Evolutionary conservation across 2,113 vertebrate genomes (phyloP).

Genomic region (Nerophis lumbriciformis): DNA sequence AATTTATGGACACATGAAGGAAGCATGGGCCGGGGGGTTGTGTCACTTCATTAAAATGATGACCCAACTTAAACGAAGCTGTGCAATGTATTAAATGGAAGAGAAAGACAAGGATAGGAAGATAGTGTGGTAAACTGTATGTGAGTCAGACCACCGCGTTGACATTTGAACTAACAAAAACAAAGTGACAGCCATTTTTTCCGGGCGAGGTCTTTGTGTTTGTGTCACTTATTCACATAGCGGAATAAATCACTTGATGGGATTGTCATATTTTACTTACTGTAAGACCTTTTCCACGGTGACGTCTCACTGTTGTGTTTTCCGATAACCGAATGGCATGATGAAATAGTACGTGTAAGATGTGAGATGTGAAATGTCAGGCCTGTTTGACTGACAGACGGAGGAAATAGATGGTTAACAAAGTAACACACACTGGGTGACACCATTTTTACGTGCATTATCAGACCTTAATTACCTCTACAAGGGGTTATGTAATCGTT

Average conservation of each 20-base stretch:
- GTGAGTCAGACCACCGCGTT: constrained; percentile 7
- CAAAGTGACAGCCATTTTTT: constrained; percentile 17
- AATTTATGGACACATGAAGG: background rate
- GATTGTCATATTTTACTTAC: constrained; percentile 48
- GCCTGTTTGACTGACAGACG: constrained; percentile 35
- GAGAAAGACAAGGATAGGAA: background rate
- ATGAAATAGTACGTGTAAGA: constrained; percentile 31
- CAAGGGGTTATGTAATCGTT: too few relatives aligned
- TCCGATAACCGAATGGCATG: constrained; percentile 21
- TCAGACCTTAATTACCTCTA: too few relatives aligned
- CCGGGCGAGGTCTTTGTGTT: background rate
- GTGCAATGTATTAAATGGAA: background rate
- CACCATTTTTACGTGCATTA: background rate
- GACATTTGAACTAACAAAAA: constrained; percentile 36
- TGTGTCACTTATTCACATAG: constrained; percentile 31
- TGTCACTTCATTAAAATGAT: background rate
- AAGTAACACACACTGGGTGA: constrained; percentile 14
- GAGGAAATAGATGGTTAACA: constrained; percentile 25
- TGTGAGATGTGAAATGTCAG: constrained; percentile 54
- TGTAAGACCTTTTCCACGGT: constrained; percentile 49
- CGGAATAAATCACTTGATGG: constrained; percentile 41
- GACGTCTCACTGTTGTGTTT: constrained; percentile 30
- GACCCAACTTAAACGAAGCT: background rate
- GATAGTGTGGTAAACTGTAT: background rate
- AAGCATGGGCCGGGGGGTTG: background rate